Percentiles rank a stretch among this genome's conserved stretches.
These are phyloP conservation scores for Neodon shergylaensis DNA, from an alignment of 2,113 vertebrate genomes.

Conservation along the genomic window DNA sequence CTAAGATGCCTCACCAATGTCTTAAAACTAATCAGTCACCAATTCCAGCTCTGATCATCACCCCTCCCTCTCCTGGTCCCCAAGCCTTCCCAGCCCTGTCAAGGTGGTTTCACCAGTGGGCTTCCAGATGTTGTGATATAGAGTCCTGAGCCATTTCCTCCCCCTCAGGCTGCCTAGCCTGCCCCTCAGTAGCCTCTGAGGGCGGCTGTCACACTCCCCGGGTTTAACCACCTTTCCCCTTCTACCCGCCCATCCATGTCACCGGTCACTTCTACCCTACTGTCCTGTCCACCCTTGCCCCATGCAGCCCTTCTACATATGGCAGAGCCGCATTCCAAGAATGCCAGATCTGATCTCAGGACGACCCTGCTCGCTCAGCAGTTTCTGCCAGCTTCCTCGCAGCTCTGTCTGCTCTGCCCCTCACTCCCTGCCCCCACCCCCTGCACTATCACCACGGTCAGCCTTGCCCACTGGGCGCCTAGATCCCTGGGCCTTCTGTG, in stretches of 20 bases:
- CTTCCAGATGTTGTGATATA: rapidly evolving
- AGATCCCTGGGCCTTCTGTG: not conserved
- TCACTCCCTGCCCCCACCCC: no score
- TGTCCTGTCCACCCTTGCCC: not conserved
- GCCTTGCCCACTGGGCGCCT: rapidly evolving
- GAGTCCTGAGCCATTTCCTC: not conserved
- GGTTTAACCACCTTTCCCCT: not conserved
- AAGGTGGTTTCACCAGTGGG: no score
- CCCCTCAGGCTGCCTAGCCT: not conserved
- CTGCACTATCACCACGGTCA: not conserved
- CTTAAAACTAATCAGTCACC: not conserved
- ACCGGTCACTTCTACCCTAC: not conserved
- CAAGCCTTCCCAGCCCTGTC: no score
- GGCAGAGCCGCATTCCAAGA: not conserved
- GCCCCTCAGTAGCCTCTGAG: not conserved
- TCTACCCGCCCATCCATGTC: rapidly evolving
- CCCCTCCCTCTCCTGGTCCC: no score
- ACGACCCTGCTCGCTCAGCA: not conserved
- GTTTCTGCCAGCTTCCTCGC: not conserved
- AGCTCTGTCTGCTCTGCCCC: not conserved
- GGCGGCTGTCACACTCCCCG: rapidly evolving
- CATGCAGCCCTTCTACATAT: not conserved
- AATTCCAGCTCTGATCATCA: not conserved
- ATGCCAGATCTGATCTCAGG: not conserved
- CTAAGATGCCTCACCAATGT: not conserved